Evolutionary conservation across 2,113 vertebrate species (phyloP).

Genomic region (Takifugu bimaculatus): DNA sequence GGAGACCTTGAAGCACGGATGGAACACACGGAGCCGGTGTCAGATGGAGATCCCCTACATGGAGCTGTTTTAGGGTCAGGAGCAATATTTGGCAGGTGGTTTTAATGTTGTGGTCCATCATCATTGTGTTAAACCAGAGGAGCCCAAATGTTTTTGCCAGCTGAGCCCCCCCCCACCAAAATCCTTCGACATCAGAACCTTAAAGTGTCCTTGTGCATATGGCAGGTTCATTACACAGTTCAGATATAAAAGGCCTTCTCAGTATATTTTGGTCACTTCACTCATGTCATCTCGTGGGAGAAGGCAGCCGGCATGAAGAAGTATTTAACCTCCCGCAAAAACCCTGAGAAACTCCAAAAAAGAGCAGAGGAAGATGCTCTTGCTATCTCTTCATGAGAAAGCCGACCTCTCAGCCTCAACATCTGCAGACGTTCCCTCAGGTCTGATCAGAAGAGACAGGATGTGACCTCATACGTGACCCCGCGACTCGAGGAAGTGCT

Average conservation of each 20-base stretch:
- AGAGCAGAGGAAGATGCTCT: slow-evolving; percentile 22
- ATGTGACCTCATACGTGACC: slow-evolving; percentile 74
- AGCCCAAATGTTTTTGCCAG: not conserved
- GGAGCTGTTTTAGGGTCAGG: not conserved
- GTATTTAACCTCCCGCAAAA: slow-evolving; percentile 49
- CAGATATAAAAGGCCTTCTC: slow-evolving; percentile 22
- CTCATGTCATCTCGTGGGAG: slow-evolving; percentile 54
- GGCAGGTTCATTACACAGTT: slow-evolving; percentile 55
- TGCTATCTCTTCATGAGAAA: slow-evolving; percentile 52
- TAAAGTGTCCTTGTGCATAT: slow-evolving; percentile 20
- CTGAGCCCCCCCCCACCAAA: not conserved
- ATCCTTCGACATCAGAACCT: not conserved
- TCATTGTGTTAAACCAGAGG: too few relatives aligned
- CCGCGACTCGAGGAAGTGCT: slow-evolving; percentile 66
- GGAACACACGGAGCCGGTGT: too few relatives aligned
- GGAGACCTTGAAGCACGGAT: not conserved
- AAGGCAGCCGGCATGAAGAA: slow-evolving; percentile 28
- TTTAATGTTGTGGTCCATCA: not conserved
- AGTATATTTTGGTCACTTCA: slow-evolving; percentile 50
- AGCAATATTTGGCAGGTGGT: not conserved
- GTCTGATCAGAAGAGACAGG: slow-evolving; percentile 71
- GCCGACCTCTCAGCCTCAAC: slow-evolving; percentile 50
- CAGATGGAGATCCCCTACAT: not conserved
- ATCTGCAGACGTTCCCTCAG: slow-evolving; percentile 68
- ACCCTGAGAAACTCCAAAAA: slow-evolving; percentile 62